A percentile compares a stretch with the other conserved stretches of the same genome.
phyloP scores from a whole-genome alignment of 2,797 vertebrate genomes.

The Heliangelus exortis region DNA sequence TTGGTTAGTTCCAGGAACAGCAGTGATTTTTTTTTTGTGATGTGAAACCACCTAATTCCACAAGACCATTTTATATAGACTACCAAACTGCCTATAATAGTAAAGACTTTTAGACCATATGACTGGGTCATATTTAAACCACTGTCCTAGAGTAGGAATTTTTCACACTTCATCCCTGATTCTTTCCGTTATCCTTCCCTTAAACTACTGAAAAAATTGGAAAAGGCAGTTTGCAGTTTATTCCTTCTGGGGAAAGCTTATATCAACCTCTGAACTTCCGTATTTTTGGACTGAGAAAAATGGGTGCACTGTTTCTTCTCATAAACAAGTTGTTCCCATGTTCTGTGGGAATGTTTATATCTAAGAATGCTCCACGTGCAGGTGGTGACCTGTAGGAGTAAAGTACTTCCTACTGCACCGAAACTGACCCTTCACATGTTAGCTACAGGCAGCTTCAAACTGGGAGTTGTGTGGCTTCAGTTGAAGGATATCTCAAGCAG shows the following conservation, averaged over 20 bases:
- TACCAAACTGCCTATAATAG: neutral
- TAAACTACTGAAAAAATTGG: neutral
- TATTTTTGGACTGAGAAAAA: slow-evolving; percentile 50
- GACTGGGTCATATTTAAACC: neutral
- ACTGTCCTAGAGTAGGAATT: neutral
- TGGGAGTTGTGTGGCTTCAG: neutral
- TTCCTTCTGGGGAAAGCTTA: slow-evolving; percentile 26
- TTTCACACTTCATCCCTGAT: neutral
- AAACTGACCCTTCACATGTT: neutral
- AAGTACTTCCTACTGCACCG: slow-evolving; percentile 16
- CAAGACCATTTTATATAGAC: neutral
- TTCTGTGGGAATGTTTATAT: slow-evolving; percentile 70
- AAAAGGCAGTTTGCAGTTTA: slow-evolving; percentile 48
- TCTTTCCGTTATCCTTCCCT: neutral
- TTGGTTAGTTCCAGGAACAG: neutral
- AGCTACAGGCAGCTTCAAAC: neutral
- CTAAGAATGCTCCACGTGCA: neutral
- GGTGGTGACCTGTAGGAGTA: slow-evolving; percentile 53
- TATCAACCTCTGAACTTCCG: slow-evolving; percentile 62
- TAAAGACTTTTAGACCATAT: neutral
- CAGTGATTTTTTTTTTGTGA: neutral
- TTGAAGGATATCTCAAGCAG: neutral
- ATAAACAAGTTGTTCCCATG: slow-evolving; percentile 63
- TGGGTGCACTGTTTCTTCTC: slow-evolving; percentile 41
- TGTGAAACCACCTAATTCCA: neutral